Conservation (phyloP, 2,113 vertebrate genomes). For the Melozone crissalis region DNA sequence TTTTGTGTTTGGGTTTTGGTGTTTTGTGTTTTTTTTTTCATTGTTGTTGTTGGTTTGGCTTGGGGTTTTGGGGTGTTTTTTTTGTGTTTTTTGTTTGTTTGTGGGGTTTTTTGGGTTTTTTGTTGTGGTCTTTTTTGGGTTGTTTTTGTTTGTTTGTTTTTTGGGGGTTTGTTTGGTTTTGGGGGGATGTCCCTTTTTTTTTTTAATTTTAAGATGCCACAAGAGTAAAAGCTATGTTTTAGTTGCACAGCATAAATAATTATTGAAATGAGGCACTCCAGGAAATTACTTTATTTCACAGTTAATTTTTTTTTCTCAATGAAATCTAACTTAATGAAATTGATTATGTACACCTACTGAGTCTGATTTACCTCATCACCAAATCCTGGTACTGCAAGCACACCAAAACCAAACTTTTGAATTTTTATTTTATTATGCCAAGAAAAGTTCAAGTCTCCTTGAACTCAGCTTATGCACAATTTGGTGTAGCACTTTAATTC, state of each 20-base stretch:
- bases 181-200: fast-evolving
- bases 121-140: no score
- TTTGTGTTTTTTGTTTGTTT: background rate
- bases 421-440: background rate
- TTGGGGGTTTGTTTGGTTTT: background rate
- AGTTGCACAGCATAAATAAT: background rate
- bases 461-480: background rate
- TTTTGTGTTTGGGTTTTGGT: background rate
- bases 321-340: background rate
- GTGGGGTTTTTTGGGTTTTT: background rate
- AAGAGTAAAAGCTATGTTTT: background rate
- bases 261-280: background rate
- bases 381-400: background rate
- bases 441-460: background rate
- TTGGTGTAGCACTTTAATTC: background rate
- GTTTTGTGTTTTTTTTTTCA: no score
- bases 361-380: background rate
- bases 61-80: background rate
- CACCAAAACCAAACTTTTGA: background rate
- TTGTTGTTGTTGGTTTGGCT: background rate
- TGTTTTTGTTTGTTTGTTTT: background rate
- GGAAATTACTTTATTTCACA: background rate
- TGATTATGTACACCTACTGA: background rate
- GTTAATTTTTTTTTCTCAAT: background rate
- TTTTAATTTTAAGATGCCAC: background rate